Percentiles rank a stretch among this genome's conserved stretches.
These are phyloP conservation scores for Temnopleurus reevesii DNA, from an alignment of 53 echinoderm and acorn worm genomes.

Conservation along the genomic window DNA sequence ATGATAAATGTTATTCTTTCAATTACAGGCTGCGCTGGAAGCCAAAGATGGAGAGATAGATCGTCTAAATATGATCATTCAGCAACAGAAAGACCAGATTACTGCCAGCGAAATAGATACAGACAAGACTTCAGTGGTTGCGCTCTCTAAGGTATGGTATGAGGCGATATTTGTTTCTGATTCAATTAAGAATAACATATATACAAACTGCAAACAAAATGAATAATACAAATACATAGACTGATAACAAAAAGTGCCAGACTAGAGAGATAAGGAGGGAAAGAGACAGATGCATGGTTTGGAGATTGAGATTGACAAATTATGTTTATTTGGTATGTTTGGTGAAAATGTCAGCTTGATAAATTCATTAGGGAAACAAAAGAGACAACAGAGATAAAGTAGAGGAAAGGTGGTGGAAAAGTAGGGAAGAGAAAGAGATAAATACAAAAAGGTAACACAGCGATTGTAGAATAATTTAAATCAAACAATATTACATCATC, in stretches of 20 bases:
- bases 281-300: background rate
- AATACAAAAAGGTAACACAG: background rate
- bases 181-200: too few species aligned
- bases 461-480: background rate
- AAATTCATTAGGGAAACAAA: background rate
- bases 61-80: constrained; percentile 73
- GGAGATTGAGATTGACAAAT: background rate
- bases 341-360: too few species aligned
- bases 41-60: constrained; percentile 84
- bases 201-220: too few species aligned
- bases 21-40: constrained; percentile 66
- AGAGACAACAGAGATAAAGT: background rate
- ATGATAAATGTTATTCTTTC: background rate
- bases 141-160: constrained; percentile 70
- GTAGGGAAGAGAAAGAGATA: background rate
- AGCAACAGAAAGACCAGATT: constrained; percentile 79
- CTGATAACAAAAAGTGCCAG: background rate
- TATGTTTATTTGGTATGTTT: too few species aligned
- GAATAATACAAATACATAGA: too few species aligned
- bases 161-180: background rate
- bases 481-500: too few species aligned
- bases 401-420: background rate
- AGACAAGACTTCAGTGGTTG: constrained; percentile 86
- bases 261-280: background rate
- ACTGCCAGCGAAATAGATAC: constrained; percentile 93